phyloP scores from a whole-genome alignment of 2,888 invertebrate genomes.

The Zygaena filipendulae region DNA sequence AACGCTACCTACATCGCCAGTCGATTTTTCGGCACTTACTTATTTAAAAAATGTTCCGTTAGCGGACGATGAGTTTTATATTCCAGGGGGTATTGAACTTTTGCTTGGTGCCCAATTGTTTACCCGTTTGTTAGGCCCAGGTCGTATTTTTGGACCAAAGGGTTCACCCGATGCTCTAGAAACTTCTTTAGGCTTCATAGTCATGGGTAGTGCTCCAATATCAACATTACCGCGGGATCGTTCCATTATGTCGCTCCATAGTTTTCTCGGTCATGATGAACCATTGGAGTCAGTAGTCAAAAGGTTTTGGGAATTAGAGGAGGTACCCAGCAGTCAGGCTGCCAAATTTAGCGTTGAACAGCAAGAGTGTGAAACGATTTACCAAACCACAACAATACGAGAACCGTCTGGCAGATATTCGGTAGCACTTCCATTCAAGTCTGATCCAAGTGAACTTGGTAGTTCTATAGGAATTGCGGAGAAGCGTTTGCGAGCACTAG shows the following conservation, averaged over 20 bases:
- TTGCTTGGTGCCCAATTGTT: too few species aligned
- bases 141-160: slow-evolving; percentile 3
- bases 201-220: slow-evolving; percentile 4
- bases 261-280: too few species aligned
- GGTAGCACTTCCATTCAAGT: slow-evolving; percentile 4
- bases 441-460: slow-evolving; percentile 6
- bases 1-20: slow-evolving; percentile 6
- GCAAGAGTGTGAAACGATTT: slow-evolving; percentile 4
- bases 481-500: too few species aligned
- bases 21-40: too few species aligned
- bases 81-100: too few species aligned
- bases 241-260: too few species aligned
- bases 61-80: too few species aligned
- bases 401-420: slow-evolving; percentile 2
- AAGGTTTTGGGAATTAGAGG: too few species aligned
- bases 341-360: slow-evolving; percentile 9
- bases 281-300: neutral
- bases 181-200: slow-evolving; percentile 5
- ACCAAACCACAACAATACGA: neutral
- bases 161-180: slow-evolving; percentile 5
- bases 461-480: slow-evolving; percentile 4
- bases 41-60: too few species aligned
- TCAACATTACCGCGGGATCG: too few species aligned
- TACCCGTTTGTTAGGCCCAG: too few species aligned
- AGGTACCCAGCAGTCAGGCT: neutral